These are phyloP conservation scores for Nyctibius bracteatus DNA, from an alignment of 2,113 vertebrate species.

Conservation along the genomic window DNA sequence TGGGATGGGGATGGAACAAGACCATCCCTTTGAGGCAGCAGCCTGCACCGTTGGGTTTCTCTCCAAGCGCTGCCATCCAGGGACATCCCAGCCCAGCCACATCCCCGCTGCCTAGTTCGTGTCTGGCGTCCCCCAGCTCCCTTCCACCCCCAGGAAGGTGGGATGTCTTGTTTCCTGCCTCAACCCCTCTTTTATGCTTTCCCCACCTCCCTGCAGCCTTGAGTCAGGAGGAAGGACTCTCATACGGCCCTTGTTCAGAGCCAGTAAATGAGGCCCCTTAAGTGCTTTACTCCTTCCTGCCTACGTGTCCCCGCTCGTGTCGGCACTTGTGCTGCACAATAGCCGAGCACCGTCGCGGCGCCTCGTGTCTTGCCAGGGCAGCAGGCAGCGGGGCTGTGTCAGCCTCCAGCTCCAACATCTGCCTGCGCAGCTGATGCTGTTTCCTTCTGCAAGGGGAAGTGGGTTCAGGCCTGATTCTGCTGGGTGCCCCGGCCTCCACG, in stretches of 20 bases:
- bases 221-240: background rate
- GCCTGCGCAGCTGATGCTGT: fast-evolving
- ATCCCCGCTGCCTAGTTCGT: background rate
- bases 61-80: background rate
- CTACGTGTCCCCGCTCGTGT: background rate
- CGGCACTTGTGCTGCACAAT: background rate
- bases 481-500: background rate
- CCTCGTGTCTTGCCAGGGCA: background rate
- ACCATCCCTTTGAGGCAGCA: background rate
- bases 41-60: background rate
- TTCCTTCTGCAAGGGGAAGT: background rate
- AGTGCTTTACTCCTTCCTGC: conserved; percentile 25
- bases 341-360: fast-evolving
- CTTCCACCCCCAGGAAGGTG: background rate
- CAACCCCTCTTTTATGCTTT: background rate
- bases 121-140: background rate
- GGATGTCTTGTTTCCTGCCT: background rate
- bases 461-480: background rate
- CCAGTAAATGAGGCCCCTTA: background rate
- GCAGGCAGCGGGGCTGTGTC: background rate
- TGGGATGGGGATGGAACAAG: background rate
- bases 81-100: background rate
- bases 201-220: background rate
- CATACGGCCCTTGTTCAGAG: fast-evolving
- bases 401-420: background rate